These are phyloP conservation scores for Parazoanthus swiftii DNA, from an alignment of 92 coral and sea anemone species.

Conservation along the genomic window DNA sequence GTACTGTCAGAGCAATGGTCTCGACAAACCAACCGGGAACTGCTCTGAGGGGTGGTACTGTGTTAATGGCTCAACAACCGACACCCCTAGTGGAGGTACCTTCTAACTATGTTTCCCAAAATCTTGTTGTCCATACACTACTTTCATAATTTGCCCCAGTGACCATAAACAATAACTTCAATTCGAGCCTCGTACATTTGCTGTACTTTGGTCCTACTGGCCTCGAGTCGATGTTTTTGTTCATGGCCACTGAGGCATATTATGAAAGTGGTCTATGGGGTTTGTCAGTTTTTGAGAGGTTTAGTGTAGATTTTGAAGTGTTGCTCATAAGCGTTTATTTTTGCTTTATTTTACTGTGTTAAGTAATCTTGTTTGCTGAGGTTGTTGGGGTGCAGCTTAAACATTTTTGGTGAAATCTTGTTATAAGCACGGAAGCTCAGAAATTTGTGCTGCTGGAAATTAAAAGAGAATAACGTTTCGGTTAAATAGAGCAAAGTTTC, in stretches of 20 bases:
- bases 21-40: constrained; percentile 74
- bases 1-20: constrained; percentile 85
- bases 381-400: neutral
- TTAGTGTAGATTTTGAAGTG: neutral
- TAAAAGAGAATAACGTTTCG: too few species aligned
- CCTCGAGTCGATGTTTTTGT: too few species aligned
- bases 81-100: constrained; percentile 87
- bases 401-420: too few species aligned
- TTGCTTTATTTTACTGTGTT: too few species aligned
- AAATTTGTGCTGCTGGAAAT: neutral
- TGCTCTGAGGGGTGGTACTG: constrained; percentile 98
- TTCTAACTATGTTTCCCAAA: neutral
- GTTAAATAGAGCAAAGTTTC: neutral
- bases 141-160: too few species aligned
- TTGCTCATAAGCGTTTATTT: neutral
- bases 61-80: constrained; percentile 77
- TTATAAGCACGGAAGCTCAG: neutral
- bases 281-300: neutral
- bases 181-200: too few species aligned
- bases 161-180: too few species aligned
- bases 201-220: too few species aligned
- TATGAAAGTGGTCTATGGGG: too few species aligned
- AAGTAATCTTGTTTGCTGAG: neutral
- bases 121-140: neutral
- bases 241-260: too few species aligned